phyloP scores from a whole-genome alignment of 2,797 vertebrate species.

The Bovichtus variegatus region DNA sequence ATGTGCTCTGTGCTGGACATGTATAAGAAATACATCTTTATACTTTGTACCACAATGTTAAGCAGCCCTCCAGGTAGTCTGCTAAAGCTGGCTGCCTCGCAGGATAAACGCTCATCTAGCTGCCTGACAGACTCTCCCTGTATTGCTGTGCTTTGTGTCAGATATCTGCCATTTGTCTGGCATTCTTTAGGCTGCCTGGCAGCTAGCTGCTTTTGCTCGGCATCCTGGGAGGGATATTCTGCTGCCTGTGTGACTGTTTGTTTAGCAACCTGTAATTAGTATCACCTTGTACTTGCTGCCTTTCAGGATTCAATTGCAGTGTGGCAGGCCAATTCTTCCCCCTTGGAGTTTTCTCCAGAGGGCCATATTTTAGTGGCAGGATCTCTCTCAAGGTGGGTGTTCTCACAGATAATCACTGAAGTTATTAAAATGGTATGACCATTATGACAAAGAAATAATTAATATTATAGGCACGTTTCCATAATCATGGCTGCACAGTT shows the following conservation, averaged over 20 bases:
- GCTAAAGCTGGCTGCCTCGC: slow-evolving; percentile 41
- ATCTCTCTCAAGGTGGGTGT: slow-evolving; percentile 19
- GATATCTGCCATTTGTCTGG: slow-evolving; percentile 68
- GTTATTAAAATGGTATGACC: neutral
- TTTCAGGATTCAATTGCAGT: slow-evolving; percentile 57
- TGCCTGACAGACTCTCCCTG: slow-evolving; percentile 65
- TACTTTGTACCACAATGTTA: slow-evolving; percentile 19
- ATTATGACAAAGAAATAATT: neutral
- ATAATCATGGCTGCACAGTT: neutral
- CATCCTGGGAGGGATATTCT: slow-evolving; percentile 52
- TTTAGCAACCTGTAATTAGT: slow-evolving; percentile 72
- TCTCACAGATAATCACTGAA: neutral
- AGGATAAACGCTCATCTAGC: slow-evolving; percentile 54
- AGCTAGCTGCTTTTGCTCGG: slow-evolving; percentile 52
- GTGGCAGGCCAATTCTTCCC: slow-evolving; percentile 36
- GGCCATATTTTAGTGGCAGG: slow-evolving; percentile 21
- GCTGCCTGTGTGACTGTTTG: slow-evolving; percentile 56
- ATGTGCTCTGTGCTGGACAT: slow-evolving; percentile 19
- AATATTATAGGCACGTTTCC: neutral
- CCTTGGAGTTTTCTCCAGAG: slow-evolving; percentile 16
- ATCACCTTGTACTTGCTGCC: slow-evolving; percentile 55
- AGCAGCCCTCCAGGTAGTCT: slow-evolving; percentile 44
- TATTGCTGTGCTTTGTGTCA: slow-evolving; percentile 63
- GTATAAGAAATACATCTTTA: slow-evolving; percentile 27
- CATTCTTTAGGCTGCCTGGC: slow-evolving; percentile 62